Conservation (phyloP, 1,140 invertebrate species). For the Pomacea maculata region DNA sequence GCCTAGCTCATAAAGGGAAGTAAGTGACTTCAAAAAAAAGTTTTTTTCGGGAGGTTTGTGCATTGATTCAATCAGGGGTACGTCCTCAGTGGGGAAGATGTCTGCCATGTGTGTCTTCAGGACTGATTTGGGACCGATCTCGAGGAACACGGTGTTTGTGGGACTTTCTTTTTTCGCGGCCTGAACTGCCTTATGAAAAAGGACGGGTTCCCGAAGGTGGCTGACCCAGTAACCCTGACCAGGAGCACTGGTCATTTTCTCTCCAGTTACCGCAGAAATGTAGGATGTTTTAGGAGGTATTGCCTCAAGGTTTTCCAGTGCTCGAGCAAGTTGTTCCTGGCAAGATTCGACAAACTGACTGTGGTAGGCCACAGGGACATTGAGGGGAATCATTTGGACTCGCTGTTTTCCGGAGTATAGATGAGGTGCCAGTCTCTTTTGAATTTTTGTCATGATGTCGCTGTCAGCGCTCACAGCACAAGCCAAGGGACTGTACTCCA, state of each 20-base stretch:
- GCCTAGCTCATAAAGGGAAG: slow-evolving; percentile 22
- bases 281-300: slow-evolving; percentile 19
- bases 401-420: slow-evolving; percentile 1
- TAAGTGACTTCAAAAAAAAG: slow-evolving; percentile 18
- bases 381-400: slow-evolving; percentile 13
- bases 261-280: slow-evolving; percentile 42
- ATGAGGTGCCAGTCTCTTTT: background rate
- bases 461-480: slow-evolving; percentile 46
- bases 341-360: slow-evolving; percentile 30
- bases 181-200: slow-evolving; percentile 32
- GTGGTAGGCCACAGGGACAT: slow-evolving; percentile 43
- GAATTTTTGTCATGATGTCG: slow-evolving; percentile 25
- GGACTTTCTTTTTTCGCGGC: background rate
- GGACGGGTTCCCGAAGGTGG: slow-evolving; percentile 39
- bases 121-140: slow-evolving; percentile 47
- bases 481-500: slow-evolving; percentile 40
- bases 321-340: slow-evolving; percentile 9
- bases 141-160: slow-evolving; percentile 39
- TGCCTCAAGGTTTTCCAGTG: slow-evolving; percentile 15
- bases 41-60: slow-evolving; percentile 27
- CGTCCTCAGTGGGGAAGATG: slow-evolving; percentile 28
- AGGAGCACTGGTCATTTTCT: background rate
- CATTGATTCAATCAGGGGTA: slow-evolving; percentile 37
- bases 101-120: slow-evolving; percentile 33
- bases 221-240: slow-evolving; percentile 35